Evolutionary conservation across 2,888 invertebrate genomes (phyloP).

Genomic region (Scotopteryx bipunctaria): DNA sequence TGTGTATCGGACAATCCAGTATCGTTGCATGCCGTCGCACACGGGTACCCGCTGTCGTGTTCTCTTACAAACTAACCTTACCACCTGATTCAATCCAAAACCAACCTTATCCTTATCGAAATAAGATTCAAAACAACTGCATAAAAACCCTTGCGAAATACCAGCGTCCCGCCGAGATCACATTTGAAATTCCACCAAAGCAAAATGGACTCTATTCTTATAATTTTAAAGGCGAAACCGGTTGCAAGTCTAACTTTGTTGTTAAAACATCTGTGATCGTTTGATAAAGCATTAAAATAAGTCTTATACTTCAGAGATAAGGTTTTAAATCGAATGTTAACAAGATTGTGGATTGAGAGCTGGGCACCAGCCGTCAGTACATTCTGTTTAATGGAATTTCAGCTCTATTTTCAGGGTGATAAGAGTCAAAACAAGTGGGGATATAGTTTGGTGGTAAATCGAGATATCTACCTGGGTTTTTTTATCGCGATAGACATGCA

Average conservation of each 20-base stretch:
- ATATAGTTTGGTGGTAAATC: conserved; percentile 35
- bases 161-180: conserved; percentile 31
- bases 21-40: conserved; percentile 77
- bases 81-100: conserved; percentile 26
- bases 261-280: conserved; percentile 37
- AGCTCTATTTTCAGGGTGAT: neutral
- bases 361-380: conserved; percentile 7
- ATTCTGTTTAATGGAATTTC: conserved; percentile 11
- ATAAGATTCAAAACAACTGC: conserved; percentile 20
- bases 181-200: conserved; percentile 10
- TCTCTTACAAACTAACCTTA: conserved; percentile 39
- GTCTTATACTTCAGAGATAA: conserved; percentile 20
- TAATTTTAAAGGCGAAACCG: conserved; percentile 15
- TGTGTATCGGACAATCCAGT: conserved; percentile 51
- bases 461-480: conserved; percentile 54
- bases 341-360: conserved; percentile 29
- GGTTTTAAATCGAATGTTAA: conserved; percentile 25
- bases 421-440: conserved; percentile 22
- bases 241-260: conserved; percentile 14
- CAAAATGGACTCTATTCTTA: conserved; percentile 22
- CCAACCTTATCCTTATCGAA: neutral
- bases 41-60: conserved; percentile 68
- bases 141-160: conserved; percentile 29
- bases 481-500: conserved; percentile 50
- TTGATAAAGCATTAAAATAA: conserved; percentile 17